Base-by-base conservation (phyloP, 2,797 vertebrate genomes). In the Cynopterus sphinx region DNA sequence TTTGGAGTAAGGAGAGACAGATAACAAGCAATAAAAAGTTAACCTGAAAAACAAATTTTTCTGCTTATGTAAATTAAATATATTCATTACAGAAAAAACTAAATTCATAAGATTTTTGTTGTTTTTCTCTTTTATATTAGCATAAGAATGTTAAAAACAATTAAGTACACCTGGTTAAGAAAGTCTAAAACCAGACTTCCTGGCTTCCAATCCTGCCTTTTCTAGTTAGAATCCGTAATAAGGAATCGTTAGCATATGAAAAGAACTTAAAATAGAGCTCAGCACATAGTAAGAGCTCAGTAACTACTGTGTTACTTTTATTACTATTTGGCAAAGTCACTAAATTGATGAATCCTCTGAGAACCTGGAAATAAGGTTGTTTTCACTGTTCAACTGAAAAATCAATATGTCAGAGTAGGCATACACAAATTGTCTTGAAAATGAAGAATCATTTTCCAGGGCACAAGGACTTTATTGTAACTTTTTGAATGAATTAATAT, bases 301-400 rank as follows among this genome's bases (percentile, higher is more conserved):
- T 57, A 86, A 67, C 28, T 31, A 90, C 59, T 57, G 36, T 53
- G 33, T 75, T 90, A 55, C 41, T 89, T 93, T 87, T 87, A 63
- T 39, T 92, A 49, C 75, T 93, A 59, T 21, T 59, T 83, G 81
- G 87, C 39, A 88, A 95, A 51, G 24, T 6, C 8, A 36, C 49
- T 19, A 70, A 8, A 39, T 36, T 93, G 61, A 95, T 46, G 9
- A 91, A 77, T 91, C 43, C n/a, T 94, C 28, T 73, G 74, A 36
- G 39, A 77, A 70, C 73, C 21, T 92, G 46, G 49, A 95, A 97
- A 90, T 87, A 85, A 85, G 39, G 85, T 78, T 63, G 31, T 68
- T 41, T 90, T 93, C 79, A 82, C 43, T 84, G 43, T 93, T 89
- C 13, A 84, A n/a, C 15, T 87, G 31, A 17, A 81, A 95, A 95